A percentile compares a stretch with the other conserved stretches of the same genome.
Evolutionary conservation across 2,888 invertebrate genomes (phyloP).

Genomic region (Lepidochrysops patricia): DNA sequence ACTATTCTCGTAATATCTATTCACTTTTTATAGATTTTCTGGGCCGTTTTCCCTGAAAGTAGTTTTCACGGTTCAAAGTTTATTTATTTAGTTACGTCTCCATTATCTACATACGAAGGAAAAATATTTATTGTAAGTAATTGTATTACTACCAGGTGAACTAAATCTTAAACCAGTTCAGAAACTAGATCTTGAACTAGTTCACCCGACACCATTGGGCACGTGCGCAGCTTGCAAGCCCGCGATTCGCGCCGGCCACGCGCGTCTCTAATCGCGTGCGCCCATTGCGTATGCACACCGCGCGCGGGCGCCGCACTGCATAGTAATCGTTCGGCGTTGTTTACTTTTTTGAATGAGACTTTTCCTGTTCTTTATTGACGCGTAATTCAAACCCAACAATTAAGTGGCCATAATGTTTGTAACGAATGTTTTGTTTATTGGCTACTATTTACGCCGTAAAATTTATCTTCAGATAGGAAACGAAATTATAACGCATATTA

Average conservation of each 20-base stretch:
- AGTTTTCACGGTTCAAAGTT: neutral
- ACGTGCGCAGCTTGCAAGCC: constrained; percentile 17
- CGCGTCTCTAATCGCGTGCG: constrained; percentile 19
- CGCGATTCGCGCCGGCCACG: constrained; percentile 20
- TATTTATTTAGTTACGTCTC: neutral
- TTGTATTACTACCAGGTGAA: neutral
- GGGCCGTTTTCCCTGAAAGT: neutral
- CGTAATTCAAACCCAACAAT: constrained; percentile 6
- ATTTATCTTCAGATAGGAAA: neutral
- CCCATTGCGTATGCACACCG: constrained; percentile 20
- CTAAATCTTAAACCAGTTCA: neutral
- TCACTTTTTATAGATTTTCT: neutral
- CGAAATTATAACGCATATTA: neutral
- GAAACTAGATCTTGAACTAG: no score
- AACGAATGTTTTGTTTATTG: neutral
- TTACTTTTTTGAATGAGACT: constrained; percentile 25
- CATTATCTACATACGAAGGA: no score
- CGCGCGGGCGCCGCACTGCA: constrained; percentile 22
- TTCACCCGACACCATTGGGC: constrained; percentile 1
- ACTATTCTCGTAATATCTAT: neutral
- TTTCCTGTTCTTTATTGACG: constrained; percentile 21
- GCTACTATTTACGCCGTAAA: neutral
- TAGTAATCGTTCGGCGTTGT: constrained; percentile 22
- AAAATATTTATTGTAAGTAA: no score
- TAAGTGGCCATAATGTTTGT: neutral